phyloP scores from a whole-genome alignment of 2,797 vertebrate genomes.

The Florisuga fusca region DNA sequence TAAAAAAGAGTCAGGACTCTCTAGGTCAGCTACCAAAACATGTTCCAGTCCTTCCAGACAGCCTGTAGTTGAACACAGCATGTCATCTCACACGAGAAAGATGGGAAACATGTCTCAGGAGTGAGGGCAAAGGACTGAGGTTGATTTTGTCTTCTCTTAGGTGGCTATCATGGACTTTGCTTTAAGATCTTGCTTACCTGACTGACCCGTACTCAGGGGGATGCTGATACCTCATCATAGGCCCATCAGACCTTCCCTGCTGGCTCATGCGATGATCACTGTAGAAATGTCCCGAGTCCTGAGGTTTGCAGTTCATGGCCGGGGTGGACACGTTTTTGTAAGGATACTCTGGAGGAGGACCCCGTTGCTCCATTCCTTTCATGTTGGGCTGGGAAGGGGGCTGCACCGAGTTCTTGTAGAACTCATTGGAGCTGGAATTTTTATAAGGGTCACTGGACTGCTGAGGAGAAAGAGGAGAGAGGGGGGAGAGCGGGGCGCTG shows the following conservation, averaged over 20 bases:
- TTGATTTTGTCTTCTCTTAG: fast-evolving
- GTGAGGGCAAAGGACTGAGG: not conserved
- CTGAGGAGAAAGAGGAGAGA: conserved; percentile 88
- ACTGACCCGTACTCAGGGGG: conserved; percentile 96
- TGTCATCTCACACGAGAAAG: not conserved
- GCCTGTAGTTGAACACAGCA: not conserved
- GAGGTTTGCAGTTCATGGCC: conserved; percentile 84
- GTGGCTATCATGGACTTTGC: not conserved
- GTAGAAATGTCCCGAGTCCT: conserved; percentile 89
- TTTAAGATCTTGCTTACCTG: conserved; percentile 84
- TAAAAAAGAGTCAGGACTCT: not conserved
- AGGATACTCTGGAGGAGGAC: conserved; percentile 96
- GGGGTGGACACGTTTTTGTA: conserved; percentile 89
- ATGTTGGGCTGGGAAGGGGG: conserved; percentile 76
- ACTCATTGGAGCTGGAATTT: conserved; percentile 85
- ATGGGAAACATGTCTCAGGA: not conserved
- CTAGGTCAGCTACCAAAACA: not conserved
- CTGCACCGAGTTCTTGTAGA: conserved; percentile 87
- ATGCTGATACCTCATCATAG: conserved; percentile 94
- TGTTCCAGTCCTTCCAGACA: not conserved
- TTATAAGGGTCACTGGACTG: conserved; percentile 85
- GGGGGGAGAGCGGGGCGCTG: conserved; percentile 88
- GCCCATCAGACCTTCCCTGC: conserved; percentile 87
- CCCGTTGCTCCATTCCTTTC: conserved; percentile 87
- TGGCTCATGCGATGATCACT: conserved; percentile 89